These are phyloP conservation scores for Daboia siamensis DNA, from an alignment of 2,113 vertebrate species.

Conservation along the genomic window DNA sequence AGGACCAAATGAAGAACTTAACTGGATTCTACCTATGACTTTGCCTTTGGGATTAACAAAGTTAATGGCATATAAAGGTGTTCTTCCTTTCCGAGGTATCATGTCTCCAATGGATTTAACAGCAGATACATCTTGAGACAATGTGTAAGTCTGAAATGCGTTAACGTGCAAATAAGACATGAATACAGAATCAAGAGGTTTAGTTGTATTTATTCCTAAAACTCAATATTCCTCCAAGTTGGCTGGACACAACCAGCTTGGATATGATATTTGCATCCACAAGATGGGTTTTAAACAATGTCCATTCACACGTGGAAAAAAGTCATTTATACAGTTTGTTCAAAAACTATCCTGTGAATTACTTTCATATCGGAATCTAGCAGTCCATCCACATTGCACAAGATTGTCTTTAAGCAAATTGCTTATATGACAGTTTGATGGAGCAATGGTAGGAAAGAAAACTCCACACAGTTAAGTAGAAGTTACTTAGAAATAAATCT, in stretches of 20 bases:
- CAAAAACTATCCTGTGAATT: conserved; percentile 17
- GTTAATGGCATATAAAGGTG: neutral
- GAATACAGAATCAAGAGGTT: neutral
- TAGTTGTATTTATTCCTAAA: conserved; percentile 20
- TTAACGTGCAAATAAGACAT: neutral
- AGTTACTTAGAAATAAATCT: conserved; percentile 1
- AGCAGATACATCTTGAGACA: neutral
- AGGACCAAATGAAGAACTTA: neutral
- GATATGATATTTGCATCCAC: neutral
- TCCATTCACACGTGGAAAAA: conserved; percentile 1
- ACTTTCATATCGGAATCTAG: neutral
- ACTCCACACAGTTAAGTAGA: neutral
- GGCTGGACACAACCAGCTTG: neutral
- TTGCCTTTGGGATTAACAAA: neutral
- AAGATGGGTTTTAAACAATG: conserved; percentile 9
- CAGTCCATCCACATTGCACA: neutral
- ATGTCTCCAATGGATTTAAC: neutral
- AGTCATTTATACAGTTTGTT: neutral
- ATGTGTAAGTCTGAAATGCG: neutral
- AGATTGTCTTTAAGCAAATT: conserved; percentile 9
- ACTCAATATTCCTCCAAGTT: neutral
- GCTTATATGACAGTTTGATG: neutral
- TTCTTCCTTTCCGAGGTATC: neutral
- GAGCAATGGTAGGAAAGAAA: neutral
- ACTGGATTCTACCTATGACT: neutral